phyloP scores from a whole-genome alignment of 2,888 invertebrate species.

The Coecobrya sp. region DNA sequence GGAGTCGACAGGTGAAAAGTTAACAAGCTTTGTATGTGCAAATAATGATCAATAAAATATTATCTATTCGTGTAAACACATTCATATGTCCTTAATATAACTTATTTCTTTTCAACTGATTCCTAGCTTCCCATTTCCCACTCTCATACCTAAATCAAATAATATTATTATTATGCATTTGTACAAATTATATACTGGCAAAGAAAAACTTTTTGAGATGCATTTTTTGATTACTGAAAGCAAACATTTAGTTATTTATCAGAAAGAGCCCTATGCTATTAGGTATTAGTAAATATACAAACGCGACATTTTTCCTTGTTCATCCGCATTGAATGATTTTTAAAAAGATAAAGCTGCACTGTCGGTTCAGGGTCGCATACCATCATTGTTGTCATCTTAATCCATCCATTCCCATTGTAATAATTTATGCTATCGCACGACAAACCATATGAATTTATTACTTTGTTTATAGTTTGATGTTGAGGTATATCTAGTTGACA shows the following conservation, averaged over 20 bases:
- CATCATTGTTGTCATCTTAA: conserved; percentile 29
- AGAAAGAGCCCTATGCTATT: conserved; percentile 29
- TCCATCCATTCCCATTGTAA: conserved; percentile 31
- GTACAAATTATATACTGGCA: neutral
- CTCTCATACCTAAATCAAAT: conserved; percentile 48
- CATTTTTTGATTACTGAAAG: neutral
- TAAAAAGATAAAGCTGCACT: neutral
- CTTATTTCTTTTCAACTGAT: conserved; percentile 6
- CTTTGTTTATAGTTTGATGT: conserved; percentile 15
- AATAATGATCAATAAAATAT: conserved; percentile 21
- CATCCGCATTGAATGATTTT: neutral
- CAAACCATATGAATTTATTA: conserved; percentile 60
- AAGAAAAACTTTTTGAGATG: too few species aligned
- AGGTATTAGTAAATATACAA: conserved; percentile 28
- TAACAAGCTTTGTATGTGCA: conserved; percentile 1
- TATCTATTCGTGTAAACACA: neutral
- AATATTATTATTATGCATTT: neutral
- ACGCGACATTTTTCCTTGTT: conserved; percentile 13
- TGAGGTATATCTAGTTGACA: neutral
- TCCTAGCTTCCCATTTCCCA: conserved; percentile 50
- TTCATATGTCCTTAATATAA: neutral
- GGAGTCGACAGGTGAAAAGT: conserved; percentile 18
- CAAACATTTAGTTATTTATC: too few species aligned
- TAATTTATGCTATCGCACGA: conserved; percentile 73
- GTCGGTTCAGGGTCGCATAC: neutral